Conservation (phyloP, 2,888 invertebrate species). For the Lissocephala sabroskyi region DNA sequence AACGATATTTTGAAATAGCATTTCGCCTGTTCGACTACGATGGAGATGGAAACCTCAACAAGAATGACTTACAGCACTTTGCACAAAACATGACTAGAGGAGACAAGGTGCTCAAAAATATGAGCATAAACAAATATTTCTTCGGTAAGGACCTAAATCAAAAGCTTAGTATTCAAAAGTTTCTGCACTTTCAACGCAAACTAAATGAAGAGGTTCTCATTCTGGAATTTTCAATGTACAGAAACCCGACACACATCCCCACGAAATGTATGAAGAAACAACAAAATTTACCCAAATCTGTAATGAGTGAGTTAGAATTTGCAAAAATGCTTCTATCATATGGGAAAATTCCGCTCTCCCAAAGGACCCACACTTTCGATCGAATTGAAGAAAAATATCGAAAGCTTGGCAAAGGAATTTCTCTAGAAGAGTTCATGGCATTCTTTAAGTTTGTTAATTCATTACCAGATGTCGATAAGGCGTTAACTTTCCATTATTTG, state of each 20-base stretch:
- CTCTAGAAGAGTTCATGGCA: conserved; percentile 16
- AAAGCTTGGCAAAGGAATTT: conserved; percentile 2
- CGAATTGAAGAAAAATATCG: conserved; percentile 16
- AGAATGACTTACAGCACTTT: conserved; percentile 5
- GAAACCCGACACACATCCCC: neutral
- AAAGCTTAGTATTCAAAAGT: conserved; percentile 7
- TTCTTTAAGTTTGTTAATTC: conserved; percentile 25
- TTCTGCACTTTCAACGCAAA: conserved; percentile 23
- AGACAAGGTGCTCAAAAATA: conserved; percentile 1
- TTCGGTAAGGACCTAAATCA: conserved; percentile 19
- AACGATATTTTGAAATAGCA: conserved; percentile 22
- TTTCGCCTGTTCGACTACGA: conserved; percentile 26
- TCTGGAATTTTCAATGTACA: conserved; percentile 27
- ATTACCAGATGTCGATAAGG: conserved; percentile 20
- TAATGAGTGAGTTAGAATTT: conserved; percentile 33
- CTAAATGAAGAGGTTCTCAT: conserved; percentile 18
- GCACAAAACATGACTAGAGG: conserved; percentile 8
- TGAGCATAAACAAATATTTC: conserved; percentile 14
- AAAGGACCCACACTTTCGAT: neutral
- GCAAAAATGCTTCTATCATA: conserved; percentile 26
- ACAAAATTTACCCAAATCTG: no score
- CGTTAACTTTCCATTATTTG: conserved; percentile 22
- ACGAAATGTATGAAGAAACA: neutral
- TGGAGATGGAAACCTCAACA: conserved; percentile 6
- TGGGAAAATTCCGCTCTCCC: neutral